Evolutionary conservation across 53 echinoderm and acorn worm species (phyloP), one percentile per base, ranked within the genome.

Genomic region (Pentamera pediparva): DNA sequence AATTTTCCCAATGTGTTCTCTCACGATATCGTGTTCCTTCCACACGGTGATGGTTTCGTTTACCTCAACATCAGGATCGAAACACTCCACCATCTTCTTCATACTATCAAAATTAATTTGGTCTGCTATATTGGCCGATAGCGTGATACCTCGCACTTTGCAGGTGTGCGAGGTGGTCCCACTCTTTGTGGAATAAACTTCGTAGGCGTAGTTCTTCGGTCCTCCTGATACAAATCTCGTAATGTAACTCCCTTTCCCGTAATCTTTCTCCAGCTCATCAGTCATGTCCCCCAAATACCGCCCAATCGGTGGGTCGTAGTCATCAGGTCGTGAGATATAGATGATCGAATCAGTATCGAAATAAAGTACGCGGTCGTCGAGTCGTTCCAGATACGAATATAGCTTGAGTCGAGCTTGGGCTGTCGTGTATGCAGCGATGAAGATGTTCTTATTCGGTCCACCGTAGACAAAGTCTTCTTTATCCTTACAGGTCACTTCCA

Each of bases 201-300:
- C 25, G 36, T 84, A 84, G 24, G 35, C 61, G 32, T 84, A 84
- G 18, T 78, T 78, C 56, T 84, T 84, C 2, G 84, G 84, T 5
- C 78, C 84, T 2, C 43, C 19, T 1, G 78, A 70, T 3, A 61
- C 33, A 22, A 84, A 62, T 62, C 62, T 63, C 0, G 70, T 77
- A 25, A 84, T 84, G 28, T 72, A 78, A n/a, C 78, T 78, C 0
- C 73, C 78, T 15, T 45, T 0, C n/a, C 84, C 84, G 41, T 70
- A 84, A 9, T 51, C 73, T 20, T 76, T 76, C 22, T 48, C 54
- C 1, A 84, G 41, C 15, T 78, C 84, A 33, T 84, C 84, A 20
- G 84, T 84, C 78, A 84, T 84, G 32, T 84, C 84, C 6, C 78
- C 78, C 39, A 84, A 31, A 11, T 63, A 78, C 4, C 67, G 61